Percentiles rank a stretch among this genome's conserved stretches.
Conservation (phyloP, 1,140 invertebrate genomes). For the Drosophila dunni region DNA sequence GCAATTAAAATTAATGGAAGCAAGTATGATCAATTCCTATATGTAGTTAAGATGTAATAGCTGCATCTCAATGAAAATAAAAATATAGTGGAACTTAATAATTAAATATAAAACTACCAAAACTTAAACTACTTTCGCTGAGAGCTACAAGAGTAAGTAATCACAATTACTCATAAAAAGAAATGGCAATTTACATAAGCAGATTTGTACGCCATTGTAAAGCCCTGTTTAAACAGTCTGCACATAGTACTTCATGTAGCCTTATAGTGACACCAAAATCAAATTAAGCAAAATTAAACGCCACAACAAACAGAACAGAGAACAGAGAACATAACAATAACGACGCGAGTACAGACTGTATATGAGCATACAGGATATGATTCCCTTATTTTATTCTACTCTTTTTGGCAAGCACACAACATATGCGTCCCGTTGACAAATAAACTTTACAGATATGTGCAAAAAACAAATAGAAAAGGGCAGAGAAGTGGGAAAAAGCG, state of each 20-base stretch:
- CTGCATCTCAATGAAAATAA: too few relatives aligned
- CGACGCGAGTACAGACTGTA: conserved; percentile 23
- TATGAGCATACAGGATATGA: conserved; percentile 49
- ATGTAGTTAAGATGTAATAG: too few relatives aligned
- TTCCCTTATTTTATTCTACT: conserved; percentile 42
- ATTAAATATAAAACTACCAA: too few relatives aligned
- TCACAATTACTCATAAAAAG: conserved; percentile 20
- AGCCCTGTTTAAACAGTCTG: neutral
- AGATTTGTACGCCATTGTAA: conserved; percentile 47
- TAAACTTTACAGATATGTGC: conserved; percentile 78
- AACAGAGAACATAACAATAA: conserved; percentile 25
- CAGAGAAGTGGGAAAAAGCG: conserved; percentile 35
- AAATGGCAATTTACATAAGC: conserved; percentile 33
- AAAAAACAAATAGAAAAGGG: conserved; percentile 33
- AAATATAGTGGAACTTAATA: too few relatives aligned
- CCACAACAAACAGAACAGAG: conserved; percentile 47
- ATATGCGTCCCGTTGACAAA: conserved; percentile 80
- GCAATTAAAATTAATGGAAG: neutral
- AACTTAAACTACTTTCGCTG: too few relatives aligned
- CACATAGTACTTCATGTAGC: neutral
- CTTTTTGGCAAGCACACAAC: conserved; percentile 75
- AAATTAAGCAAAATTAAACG: conserved; percentile 75
- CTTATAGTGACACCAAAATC: conserved; percentile 53
- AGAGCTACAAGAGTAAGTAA: too few relatives aligned
- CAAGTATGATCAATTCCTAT: too few relatives aligned